Conservation (phyloP, 2,113 vertebrate genomes). For the Grus americana region DNA sequence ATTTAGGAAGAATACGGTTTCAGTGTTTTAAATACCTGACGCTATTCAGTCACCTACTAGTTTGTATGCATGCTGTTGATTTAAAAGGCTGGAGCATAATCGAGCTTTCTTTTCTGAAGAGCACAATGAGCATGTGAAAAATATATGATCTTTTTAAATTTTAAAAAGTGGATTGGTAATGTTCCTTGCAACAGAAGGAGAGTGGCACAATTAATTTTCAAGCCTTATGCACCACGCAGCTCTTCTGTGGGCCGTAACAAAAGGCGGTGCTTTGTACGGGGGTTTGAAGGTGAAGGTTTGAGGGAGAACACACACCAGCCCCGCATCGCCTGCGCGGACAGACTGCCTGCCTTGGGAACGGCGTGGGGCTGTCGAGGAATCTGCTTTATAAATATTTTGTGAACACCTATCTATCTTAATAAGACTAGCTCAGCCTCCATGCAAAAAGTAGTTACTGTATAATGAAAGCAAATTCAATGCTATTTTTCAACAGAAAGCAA, state of each 20-base stretch:
- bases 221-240: background rate
- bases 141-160: background rate
- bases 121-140: background rate
- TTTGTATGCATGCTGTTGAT: background rate
- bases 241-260: background rate
- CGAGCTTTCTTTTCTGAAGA: background rate
- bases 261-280: fast-evolving
- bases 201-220: background rate
- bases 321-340: background rate
- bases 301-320: background rate
- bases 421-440: fast-evolving
- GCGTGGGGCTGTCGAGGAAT: background rate
- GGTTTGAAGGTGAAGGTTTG: background rate
- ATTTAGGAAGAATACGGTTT: fast-evolving
- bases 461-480: background rate
- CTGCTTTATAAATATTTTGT: background rate
- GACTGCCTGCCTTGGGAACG: background rate
- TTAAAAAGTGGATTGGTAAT: background rate
- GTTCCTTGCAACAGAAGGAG: background rate
- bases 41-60: background rate
- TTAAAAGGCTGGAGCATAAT: background rate
- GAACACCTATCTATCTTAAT: background rate
- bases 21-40: background rate
- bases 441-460: fast-evolving
- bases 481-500: background rate